phyloP scores from a whole-genome alignment of 2,797 vertebrate species.

The Buceros bicornis region DNA sequence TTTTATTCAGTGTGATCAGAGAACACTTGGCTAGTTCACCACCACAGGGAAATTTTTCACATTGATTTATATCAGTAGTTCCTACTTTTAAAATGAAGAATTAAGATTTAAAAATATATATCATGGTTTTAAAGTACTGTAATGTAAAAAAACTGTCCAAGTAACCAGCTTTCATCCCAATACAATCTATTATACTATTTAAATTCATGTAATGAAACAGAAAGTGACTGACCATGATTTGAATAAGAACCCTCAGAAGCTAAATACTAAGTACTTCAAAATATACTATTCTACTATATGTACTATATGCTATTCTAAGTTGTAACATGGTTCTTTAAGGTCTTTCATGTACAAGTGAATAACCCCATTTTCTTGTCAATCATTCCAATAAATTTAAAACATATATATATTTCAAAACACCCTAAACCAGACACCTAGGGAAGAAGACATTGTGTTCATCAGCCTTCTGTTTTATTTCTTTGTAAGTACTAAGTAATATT shows the following conservation, averaged over 20 bases:
- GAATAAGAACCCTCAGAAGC: rapidly evolving
- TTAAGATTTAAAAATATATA: not conserved
- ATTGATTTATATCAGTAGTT: slow-evolving; percentile 25
- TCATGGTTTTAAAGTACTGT: not conserved
- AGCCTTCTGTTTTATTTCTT: not conserved
- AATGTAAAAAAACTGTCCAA: not conserved
- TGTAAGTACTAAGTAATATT: not conserved
- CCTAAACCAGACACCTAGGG: not conserved
- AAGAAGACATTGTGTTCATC: not conserved
- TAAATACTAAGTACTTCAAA: not conserved
- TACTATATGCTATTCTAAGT: not conserved
- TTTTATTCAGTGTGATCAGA: slow-evolving; percentile 55
- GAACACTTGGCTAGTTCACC: slow-evolving; percentile 25
- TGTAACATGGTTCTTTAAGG: not conserved
- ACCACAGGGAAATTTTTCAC: slow-evolving; percentile 3
- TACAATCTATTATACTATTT: not conserved
- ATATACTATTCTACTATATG: not conserved
- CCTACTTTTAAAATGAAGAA: slow-evolving; percentile 6
- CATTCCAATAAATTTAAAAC: not conserved
- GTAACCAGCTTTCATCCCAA: not conserved
- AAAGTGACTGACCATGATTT: not conserved
- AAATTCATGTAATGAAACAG: not conserved
- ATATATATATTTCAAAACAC: not conserved
- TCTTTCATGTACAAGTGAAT: rapidly evolving
- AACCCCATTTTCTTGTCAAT: not conserved